These are phyloP conservation scores for Sakesphorus luctuosus DNA, from an alignment of 2,113 vertebrate genomes.

Conservation along the genomic window DNA sequence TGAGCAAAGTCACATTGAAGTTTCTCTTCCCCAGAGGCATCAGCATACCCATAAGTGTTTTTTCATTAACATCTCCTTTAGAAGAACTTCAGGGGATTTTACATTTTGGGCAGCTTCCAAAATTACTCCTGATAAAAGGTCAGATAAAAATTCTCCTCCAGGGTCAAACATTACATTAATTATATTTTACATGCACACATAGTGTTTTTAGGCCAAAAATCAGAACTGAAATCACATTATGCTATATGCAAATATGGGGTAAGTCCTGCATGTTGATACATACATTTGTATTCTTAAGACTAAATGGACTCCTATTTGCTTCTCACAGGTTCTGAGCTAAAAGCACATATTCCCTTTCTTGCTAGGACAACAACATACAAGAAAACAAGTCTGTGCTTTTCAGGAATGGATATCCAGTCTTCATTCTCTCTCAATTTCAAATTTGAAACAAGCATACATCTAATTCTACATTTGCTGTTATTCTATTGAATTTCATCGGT, in stretches of 20 bases:
- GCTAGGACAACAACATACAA: neutral
- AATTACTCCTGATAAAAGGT: constrained; percentile 55
- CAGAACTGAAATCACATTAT: constrained; percentile 13
- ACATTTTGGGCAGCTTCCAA: constrained; percentile 42
- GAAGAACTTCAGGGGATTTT: constrained; percentile 56
- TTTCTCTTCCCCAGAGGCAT: constrained; percentile 16
- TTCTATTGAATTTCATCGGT: neutral
- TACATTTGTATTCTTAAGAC: neutral
- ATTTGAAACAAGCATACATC: neutral
- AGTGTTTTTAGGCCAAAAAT: constrained; percentile 41
- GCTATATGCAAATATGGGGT: neutral
- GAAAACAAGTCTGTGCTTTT: neutral
- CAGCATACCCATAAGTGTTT: constrained; percentile 7
- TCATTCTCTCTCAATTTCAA: neutral
- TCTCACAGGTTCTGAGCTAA: neutral
- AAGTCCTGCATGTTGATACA: neutral
- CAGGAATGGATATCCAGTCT: neutral
- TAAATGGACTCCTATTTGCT: neutral
- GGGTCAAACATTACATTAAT: constrained; percentile 54
- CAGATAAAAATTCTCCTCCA: constrained; percentile 44
- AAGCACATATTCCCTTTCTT: neutral
- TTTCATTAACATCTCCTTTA: constrained; percentile 51
- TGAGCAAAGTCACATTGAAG: constrained; percentile 15
- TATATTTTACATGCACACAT: constrained; percentile 45
- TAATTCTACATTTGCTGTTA: neutral